Conservation (phyloP, 1,140 invertebrate genomes). For the Maniola jurtina region DNA sequence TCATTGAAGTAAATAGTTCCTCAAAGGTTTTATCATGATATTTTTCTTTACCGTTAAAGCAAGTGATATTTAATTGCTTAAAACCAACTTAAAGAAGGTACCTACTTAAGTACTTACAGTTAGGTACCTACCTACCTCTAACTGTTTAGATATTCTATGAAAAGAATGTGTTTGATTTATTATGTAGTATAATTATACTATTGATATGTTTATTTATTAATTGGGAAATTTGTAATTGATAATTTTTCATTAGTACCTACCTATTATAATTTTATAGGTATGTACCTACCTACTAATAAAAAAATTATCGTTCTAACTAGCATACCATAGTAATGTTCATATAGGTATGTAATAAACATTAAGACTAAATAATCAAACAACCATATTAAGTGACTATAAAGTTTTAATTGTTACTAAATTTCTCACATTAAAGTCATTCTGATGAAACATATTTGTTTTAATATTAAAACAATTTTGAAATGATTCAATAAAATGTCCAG, state of each 20-base stretch:
- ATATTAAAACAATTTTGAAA: not conserved
- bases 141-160: not conserved
- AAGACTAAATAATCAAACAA: conserved; percentile 12
- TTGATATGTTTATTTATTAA: no score
- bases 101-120: no score
- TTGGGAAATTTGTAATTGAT: no score
- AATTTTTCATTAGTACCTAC: no score
- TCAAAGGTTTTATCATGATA: no score
- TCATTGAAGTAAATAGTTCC: no score
- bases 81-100: no score
- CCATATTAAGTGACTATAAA: conserved; percentile 4
- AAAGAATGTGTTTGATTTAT: conserved; percentile 1
- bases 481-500: not conserved
- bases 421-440: not conserved
- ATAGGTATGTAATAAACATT: conserved; percentile 5
- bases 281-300: no score
- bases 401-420: conserved; percentile 3
- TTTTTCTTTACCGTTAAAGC: no score
- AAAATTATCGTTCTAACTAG: not conserved
- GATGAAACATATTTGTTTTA: not conserved
- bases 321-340: conserved; percentile 1
- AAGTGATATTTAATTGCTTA: no score
- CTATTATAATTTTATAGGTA: no score
- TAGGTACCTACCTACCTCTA: not conserved
- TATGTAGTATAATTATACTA: no score